Conservation (phyloP, 2,113 vertebrate genomes). For the Odocoileus hemionus region DNA sequence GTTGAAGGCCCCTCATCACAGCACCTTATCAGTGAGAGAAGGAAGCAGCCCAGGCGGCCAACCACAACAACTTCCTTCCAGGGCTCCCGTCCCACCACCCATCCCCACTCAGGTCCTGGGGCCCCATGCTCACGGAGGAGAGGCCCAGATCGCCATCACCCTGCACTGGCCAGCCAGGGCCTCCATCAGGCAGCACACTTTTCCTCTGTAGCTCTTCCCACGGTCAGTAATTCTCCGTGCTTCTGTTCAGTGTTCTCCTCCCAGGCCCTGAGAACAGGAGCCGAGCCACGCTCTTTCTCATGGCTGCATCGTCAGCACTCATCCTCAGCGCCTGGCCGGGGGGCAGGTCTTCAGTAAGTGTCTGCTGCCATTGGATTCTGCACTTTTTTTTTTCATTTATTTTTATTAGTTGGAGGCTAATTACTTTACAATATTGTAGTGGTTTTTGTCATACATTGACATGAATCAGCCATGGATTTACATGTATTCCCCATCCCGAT, state of each 20-base stretch:
- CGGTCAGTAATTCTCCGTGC: neutral
- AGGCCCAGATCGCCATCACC: neutral
- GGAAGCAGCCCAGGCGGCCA: neutral
- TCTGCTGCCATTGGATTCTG: neutral
- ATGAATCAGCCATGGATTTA: no score
- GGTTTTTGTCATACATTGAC: no score
- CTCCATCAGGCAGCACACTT: neutral
- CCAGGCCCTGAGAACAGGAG: neutral
- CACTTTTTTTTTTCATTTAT: neutral
- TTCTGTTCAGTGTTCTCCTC: neutral
- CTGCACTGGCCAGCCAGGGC: neutral
- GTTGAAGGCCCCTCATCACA: neutral
- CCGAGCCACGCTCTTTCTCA: neutral
- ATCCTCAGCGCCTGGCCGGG: neutral
- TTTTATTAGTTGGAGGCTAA: no score
- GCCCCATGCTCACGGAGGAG: neutral
- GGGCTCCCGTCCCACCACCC: rapidly evolving
- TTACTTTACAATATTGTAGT: no score
- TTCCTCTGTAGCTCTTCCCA: neutral
- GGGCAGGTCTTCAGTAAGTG: neutral
- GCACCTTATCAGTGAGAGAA: neutral
- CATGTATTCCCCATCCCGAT: no score
- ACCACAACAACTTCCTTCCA: neutral
- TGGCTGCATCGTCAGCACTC: neutral
- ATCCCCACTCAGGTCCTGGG: neutral